Evolutionary conservation across 2,113 vertebrate genomes (phyloP), one percentile per base, ranked within the genome.

Genomic region (Catharus bicknelli): DNA sequence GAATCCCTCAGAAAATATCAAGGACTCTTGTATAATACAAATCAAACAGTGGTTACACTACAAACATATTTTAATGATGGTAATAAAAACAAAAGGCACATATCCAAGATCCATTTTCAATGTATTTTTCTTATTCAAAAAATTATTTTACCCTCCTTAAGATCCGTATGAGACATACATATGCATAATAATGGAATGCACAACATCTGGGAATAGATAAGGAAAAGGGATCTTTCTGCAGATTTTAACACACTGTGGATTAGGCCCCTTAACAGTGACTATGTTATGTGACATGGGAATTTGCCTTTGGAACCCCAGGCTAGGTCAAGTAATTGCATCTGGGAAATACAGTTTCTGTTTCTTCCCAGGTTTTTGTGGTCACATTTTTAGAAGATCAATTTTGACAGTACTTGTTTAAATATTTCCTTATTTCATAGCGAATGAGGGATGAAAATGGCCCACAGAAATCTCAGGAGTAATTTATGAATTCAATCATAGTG

Each of bases 331-430:
- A 84, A 94, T 82, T 79, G 50, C 62, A 93, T 69, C 70, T 93
- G 92, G 75, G 77, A 95, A 94, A 94, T 30, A 78, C 2, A 62
- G 69, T 82, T 92, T 85, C 58, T 77, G 54, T 73, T 93, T 93
- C 83, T 90, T 90, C 90, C 51, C 47, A 79, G 66, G 62, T 47
- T 69, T 93, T 13, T 64, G 66, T 51, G 92, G 83, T 82, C 77
- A 92, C 42, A 83, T 73, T 88, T 90, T 87, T 61, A 16, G 66
- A 92, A 87, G 84, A 96, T 87, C 81, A 85, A 42, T 93, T 95
- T 90, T 92, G 93, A 94, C 89, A 93, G 47, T 70, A 84, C 85
- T 89, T n/a, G 72, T 88, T 94, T 94, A 94, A 95, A 93, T 91
- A 61, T 83, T 93, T 95, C 76, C 64, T 88, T 90, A 62, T 25